Evolutionary conservation across 2,888 invertebrate genomes (phyloP).

Genomic region (Eupithecia centaureata): DNA sequence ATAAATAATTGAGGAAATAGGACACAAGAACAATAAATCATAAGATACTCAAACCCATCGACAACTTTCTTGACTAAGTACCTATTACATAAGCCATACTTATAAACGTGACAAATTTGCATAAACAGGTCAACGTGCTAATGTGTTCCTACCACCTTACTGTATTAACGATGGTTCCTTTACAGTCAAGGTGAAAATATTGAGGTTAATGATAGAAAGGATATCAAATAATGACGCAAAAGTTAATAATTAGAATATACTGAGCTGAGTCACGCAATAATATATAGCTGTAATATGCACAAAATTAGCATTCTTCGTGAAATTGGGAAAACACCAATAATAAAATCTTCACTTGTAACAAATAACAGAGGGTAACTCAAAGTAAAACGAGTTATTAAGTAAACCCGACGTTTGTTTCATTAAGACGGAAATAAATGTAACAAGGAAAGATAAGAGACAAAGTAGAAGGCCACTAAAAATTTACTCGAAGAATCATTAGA

Average conservation of each 20-base stretch:
- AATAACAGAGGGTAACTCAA: background rate
- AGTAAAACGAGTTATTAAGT: background rate
- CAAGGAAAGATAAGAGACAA: background rate
- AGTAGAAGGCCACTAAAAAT: background rate
- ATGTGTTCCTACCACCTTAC: slow-evolving; percentile 11
- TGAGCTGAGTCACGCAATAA: background rate
- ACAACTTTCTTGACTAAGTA: background rate
- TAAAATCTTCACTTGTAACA: background rate
- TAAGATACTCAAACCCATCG: background rate
- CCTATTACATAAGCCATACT: slow-evolving; percentile 18
- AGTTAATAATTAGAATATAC: slow-evolving; percentile 7
- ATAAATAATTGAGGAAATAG: background rate
- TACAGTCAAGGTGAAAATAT: slow-evolving; percentile 24
- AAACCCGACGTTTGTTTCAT: background rate
- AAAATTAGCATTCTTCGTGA: background rate
- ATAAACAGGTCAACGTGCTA: slow-evolving; percentile 26
- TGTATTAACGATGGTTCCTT: slow-evolving; percentile 9
- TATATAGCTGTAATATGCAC: background rate
- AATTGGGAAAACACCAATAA: background rate
- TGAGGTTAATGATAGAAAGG: slow-evolving; percentile 26
- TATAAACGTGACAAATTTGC: slow-evolving; percentile 26
- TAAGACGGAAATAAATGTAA: background rate
- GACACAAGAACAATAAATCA: background rate
- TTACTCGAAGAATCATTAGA: background rate
- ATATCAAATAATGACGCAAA: slow-evolving; percentile 8